phyloP scores from a whole-genome alignment of 1,140 invertebrate species.

The Portunus trituberculatus region DNA sequence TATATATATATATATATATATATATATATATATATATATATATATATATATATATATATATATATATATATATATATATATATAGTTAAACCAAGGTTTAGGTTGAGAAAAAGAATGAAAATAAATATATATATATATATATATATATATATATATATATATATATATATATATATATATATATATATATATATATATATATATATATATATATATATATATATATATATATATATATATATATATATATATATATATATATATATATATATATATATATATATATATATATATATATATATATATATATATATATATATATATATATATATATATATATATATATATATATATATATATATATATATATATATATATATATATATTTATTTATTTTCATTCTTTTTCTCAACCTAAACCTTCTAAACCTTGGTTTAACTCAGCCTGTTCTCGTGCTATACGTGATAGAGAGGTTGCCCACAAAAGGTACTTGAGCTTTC shows the following conservation, averaged over 20 bases:
- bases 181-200: conserved; percentile 26
- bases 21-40: too few relatives aligned
- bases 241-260: conserved; percentile 26
- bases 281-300: conserved; percentile 26
- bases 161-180: conserved; percentile 26
- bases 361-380: conserved; percentile 30
- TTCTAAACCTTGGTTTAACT: too few relatives aligned
- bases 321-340: conserved; percentile 26
- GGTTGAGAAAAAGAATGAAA: too few relatives aligned
- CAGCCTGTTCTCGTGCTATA: too few relatives aligned
- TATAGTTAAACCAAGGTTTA: too few relatives aligned
- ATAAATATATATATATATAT: conserved; percentile 7
- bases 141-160: conserved; percentile 26
- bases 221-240: conserved; percentile 26
- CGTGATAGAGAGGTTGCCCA: too few relatives aligned
- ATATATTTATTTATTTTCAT: neutral
- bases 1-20: too few relatives aligned
- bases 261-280: conserved; percentile 26
- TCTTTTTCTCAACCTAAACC: too few relatives aligned
- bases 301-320: conserved; percentile 26
- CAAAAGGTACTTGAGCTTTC: too few relatives aligned
- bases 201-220: conserved; percentile 26
- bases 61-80: too few relatives aligned
- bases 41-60: too few relatives aligned
- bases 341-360: neutral